Evolutionary conservation across 2,113 vertebrate genomes (phyloP).

Genomic region (Clarias macrocephalus): DNA sequence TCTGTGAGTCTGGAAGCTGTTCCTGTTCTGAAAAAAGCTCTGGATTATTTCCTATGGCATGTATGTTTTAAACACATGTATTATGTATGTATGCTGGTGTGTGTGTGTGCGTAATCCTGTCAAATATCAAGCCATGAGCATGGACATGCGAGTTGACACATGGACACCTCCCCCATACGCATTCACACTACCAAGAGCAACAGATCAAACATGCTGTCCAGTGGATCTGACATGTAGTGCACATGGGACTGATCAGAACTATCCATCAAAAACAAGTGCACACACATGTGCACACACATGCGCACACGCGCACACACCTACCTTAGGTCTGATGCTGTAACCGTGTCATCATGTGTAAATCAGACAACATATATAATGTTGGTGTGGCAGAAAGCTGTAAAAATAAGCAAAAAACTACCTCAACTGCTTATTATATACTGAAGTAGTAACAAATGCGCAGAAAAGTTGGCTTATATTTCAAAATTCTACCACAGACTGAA

Average conservation of each 20-base stretch:
- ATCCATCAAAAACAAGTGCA: background rate
- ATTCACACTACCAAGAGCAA: background rate
- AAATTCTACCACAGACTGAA: conserved; percentile 5
- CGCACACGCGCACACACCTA: background rate
- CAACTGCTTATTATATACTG: background rate
- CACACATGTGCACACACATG: background rate
- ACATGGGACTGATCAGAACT: conserved; percentile 9
- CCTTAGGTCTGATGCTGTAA: background rate
- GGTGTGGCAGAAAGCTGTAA: background rate
- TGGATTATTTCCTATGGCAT: background rate
- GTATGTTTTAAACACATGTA: background rate
- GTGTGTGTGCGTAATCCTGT: background rate
- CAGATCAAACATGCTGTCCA: conserved; percentile 22
- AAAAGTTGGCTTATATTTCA: background rate
- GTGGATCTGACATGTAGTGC: conserved; percentile 1
- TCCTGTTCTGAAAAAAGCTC: background rate
- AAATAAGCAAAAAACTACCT: background rate
- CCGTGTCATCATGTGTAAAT: background rate
- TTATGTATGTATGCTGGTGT: background rate
- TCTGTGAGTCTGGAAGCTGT: background rate
- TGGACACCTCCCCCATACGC: background rate
- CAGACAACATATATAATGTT: background rate
- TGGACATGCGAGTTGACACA: background rate
- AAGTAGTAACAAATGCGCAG: background rate
- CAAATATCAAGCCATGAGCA: conserved; percentile 1